phyloP scores from a whole-genome alignment of 2,888 invertebrate species.

The Drosophila testacea region DNA sequence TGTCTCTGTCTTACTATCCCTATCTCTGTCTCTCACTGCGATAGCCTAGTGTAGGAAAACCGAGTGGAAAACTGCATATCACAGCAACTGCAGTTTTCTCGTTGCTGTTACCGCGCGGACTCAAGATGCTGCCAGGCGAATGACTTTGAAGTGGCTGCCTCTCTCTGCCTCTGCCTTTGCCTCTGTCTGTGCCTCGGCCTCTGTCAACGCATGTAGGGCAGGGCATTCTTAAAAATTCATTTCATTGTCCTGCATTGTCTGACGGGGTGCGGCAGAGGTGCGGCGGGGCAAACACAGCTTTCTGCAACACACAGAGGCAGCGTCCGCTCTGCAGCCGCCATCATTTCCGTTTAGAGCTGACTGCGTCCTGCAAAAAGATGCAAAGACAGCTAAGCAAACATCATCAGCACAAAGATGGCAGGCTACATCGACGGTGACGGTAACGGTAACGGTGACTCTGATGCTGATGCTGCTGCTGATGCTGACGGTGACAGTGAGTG shows the following conservation, averaged over 20 bases:
- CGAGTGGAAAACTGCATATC: conserved; percentile 71
- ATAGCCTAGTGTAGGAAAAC: conserved; percentile 38
- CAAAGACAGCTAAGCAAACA: conserved; percentile 82
- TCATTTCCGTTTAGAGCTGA: conserved; percentile 80
- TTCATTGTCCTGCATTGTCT: conserved; percentile 81
- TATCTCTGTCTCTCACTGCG: conserved; percentile 11
- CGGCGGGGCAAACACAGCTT: conserved; percentile 75
- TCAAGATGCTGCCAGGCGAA: conserved; percentile 74
- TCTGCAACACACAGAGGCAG: conserved; percentile 43
- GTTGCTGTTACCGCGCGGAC: conserved; percentile 29
- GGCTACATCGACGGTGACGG: conserved; percentile 28
- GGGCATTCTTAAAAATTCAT: conserved; percentile 79
- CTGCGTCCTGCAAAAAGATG: conserved; percentile 76
- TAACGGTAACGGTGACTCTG: conserved; percentile 21
- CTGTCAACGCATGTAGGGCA: conserved; percentile 70
- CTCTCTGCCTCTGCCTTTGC: conserved; percentile 16
- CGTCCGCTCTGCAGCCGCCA: conserved; percentile 71
- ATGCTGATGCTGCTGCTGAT: conserved; percentile 26
- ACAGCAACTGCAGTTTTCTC: conserved; percentile 57
- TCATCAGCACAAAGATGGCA: conserved; percentile 81
- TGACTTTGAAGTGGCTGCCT: conserved; percentile 77
- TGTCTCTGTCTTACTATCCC: neutral
- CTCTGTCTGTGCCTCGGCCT: neutral
- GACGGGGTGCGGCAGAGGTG: conserved; percentile 57
- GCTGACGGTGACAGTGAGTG: conserved; percentile 29